Evolutionary conservation across 2,888 invertebrate genomes (phyloP).

Genomic region (Pyrocoelia pectoralis): DNA sequence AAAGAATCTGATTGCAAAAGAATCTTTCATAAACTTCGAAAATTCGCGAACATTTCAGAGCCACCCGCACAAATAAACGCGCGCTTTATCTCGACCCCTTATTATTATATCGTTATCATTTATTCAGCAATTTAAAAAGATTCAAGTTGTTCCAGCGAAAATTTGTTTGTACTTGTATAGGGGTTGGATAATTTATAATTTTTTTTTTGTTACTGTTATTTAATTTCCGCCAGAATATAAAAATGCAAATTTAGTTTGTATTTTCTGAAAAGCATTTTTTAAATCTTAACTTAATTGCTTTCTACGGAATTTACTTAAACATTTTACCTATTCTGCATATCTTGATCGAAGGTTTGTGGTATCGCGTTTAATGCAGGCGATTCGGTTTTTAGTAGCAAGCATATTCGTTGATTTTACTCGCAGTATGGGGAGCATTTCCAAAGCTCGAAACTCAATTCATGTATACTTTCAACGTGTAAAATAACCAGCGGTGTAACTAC

Average conservation of each 20-base stretch:
- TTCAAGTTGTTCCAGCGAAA: slow-evolving; percentile 33
- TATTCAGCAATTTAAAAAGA: slow-evolving; percentile 43
- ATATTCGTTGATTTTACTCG: too few species aligned
- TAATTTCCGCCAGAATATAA: slow-evolving; percentile 7
- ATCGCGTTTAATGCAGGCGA: neutral
- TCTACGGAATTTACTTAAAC: neutral
- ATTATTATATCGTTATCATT: slow-evolving; percentile 45
- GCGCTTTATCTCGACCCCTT: slow-evolving; percentile 40
- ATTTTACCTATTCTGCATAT: too few species aligned
- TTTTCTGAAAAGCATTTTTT: neutral
- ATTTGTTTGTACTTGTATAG: slow-evolving; percentile 30
- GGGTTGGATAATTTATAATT: slow-evolving; percentile 34
- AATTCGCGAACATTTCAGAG: slow-evolving; percentile 21
- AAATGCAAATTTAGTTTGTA: neutral
- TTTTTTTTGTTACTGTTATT: slow-evolving; percentile 11
- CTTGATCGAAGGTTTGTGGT: neutral
- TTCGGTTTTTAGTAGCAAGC: too few species aligned
- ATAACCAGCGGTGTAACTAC: too few species aligned
- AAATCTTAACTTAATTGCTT: slow-evolving; percentile 1
- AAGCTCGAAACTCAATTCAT: too few species aligned
- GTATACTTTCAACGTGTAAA: too few species aligned
- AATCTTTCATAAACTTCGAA: slow-evolving; percentile 35
- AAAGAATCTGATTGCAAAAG: slow-evolving; percentile 38
- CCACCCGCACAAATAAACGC: slow-evolving; percentile 36
- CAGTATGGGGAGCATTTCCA: too few species aligned